Evolutionary conservation across 2,113 vertebrate genomes (phyloP).

Genomic region (Lichenostomus cassidix): DNA sequence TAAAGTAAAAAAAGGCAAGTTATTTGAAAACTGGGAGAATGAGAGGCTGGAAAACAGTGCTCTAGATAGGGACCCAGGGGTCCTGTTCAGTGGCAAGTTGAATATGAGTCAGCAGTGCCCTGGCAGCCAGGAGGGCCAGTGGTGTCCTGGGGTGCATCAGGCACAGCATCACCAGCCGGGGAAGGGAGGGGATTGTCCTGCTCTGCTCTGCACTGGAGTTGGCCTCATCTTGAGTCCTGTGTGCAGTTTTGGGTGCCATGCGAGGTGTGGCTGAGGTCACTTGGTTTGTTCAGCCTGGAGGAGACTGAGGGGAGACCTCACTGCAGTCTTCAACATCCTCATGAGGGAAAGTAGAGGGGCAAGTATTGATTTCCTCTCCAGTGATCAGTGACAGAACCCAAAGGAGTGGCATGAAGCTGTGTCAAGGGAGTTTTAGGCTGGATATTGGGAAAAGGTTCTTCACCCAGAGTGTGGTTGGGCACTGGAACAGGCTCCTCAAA

Average conservation of each 20-base stretch:
- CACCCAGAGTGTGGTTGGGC: background rate
- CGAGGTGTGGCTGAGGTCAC: background rate
- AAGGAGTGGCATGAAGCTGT: background rate
- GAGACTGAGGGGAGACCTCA: background rate
- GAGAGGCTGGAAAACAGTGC: background rate
- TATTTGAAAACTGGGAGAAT: background rate
- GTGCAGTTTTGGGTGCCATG: background rate
- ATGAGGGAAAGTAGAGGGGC: background rate
- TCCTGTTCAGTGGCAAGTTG: rapidly evolving
- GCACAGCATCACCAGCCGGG: rapidly evolving
- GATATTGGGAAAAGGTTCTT: background rate
- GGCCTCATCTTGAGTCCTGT: rapidly evolving
- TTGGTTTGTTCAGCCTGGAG: background rate
- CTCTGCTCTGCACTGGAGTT: background rate
- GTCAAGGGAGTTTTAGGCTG: background rate
- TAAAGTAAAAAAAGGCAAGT: background rate
- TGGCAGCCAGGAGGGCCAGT: background rate
- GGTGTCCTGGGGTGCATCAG: background rate
- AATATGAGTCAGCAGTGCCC: background rate
- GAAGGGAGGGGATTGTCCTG: background rate
- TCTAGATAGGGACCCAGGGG: rapidly evolving
- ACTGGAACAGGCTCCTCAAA: background rate
- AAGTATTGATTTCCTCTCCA: background rate
- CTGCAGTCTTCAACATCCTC: background rate
- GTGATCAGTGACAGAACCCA: background rate